These are phyloP conservation scores for Steinernema feltiae DNA, from an alignment of 1,140 invertebrate genomes.

Conservation along the genomic window DNA sequence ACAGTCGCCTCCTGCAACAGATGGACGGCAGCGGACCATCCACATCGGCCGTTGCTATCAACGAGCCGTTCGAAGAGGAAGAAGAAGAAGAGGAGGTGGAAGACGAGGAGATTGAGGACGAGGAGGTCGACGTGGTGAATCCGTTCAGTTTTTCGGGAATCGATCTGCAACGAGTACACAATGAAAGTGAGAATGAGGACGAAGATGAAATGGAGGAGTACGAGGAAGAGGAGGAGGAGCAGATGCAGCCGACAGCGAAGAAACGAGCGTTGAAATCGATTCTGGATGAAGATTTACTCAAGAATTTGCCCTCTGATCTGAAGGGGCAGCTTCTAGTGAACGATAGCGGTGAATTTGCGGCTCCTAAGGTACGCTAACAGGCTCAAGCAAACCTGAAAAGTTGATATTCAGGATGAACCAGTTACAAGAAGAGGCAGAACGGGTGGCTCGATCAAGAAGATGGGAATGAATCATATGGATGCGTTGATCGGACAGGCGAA, in stretches of 20 bases:
- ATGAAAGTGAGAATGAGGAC: neutral
- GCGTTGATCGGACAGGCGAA: constrained; percentile 53
- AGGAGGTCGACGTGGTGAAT: neutral
- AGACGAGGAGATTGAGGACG: constrained; percentile 15
- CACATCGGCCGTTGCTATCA: too few species aligned
- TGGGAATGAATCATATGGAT: constrained; percentile 33
- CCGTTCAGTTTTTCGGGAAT: neutral
- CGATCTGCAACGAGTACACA: too few species aligned
- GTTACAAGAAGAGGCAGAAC: neutral
- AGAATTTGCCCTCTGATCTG: neutral
- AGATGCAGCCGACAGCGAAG: neutral
- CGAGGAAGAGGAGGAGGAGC: constrained; percentile 8
- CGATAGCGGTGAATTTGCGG: neutral
- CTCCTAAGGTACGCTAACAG: neutral
- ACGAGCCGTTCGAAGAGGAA: too few species aligned
- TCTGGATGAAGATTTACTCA: neutral
- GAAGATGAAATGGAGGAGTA: neutral
- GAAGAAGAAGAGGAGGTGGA: neutral
- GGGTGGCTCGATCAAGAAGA: constrained; percentile 8
- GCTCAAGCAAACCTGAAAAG: neutral
- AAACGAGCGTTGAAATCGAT: neutral
- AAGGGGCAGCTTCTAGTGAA: neutral
- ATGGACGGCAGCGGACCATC: too few species aligned
- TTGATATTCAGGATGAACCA: neutral
- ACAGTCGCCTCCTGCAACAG: neutral